Evolutionary conservation across 2,113 vertebrate genomes (phyloP), one percentile per base, ranked within the genome.

Genomic region (Morone chrysops): DNA sequence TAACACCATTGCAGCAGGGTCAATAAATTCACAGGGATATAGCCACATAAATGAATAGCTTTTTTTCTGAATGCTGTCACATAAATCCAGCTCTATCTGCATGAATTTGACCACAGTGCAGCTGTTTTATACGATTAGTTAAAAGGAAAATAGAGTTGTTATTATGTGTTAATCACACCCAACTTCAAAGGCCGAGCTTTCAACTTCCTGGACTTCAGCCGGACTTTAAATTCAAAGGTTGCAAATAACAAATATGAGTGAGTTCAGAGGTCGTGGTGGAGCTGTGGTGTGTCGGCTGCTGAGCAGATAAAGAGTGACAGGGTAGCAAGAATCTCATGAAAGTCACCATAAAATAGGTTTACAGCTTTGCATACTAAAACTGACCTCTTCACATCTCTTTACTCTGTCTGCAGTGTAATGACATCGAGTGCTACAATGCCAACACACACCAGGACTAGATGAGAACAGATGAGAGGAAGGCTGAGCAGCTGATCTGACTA

Each of bases 261-360:
- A 85, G 89, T 89, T 92, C 89, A 93, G 85, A 80, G 88, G 89
- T 87, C 63, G 63, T 51, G 72, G 76, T 56, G 80, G 59, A 92
- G 89, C 81, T 85, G 82, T 45, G 77, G 82, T 87, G 81, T 70
- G 87, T 89, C 68, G 51, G 87, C 80, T 82, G 77, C 83, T 82
- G 63, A 87, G 85, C 74, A 84, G 90, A 92, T 93, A 92, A 93
- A 90, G 78, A 93, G 80, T 92, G 93, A 86, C 80, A 83, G 79
- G 87, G 72, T 73, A 66, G 87, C 54, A 61, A 66, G 69, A 81
- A 81, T 68, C 86, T 91, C 86, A 75, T 94, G 83, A 93, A 94
- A 91, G 90, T 84, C 77, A 14, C 85, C 84, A 92, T 93, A 90
- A 93, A 93, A 84, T 56, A 62, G 72, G 61, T 92, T 94, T 92